Base-by-base conservation (phyloP, 2,888 invertebrate genomes). In the Sisyra nigra region DNA sequence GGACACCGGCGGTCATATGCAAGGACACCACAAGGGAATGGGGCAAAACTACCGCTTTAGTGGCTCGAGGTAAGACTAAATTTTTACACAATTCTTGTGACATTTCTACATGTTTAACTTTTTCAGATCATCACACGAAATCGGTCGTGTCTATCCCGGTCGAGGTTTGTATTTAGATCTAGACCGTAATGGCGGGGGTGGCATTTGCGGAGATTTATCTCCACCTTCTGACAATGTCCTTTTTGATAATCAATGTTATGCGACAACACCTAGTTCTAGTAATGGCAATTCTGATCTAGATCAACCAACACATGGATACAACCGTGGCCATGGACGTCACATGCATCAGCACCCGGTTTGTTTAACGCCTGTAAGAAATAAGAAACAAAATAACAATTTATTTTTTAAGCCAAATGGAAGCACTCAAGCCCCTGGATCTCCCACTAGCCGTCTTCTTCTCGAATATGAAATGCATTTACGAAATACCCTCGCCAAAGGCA, bases 191-290 rank as follows among this genome's bases (percentile, higher is more conserved):
- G 59, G 74, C 44, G 65, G 65, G 44, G 59, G 63, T 46, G 72
- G 73, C 35, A 60, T 62, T 32, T 61, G 67, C 53, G 69, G 71
- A 52, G 74, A 74, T 53, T 65, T 71, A 50, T 89, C 89, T 1
- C 91, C 91, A 42, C 88, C 91, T 3, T 91, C 91, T 41, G 91
- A 92, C 65, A 87, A 88, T 64, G 87, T 87, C 49, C 83, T 88
- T 69, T 91, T 91, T 62, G 91, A 92, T 72, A 89, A 91, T 69
- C 88, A 88, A 61, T 91, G 91, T 68, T 91, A 92, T 65, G 91
- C 91, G 29, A 91, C 91, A 35, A 91, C 91, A 32, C 91, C 92
- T 11, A 89, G 89, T 55, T 89, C 91, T 42, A 89, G 89, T 58
- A 89, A 89, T 57, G 89, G 89, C 44, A 88, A 88, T 66, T 87